Evolutionary conservation across 2,797 vertebrate genomes (phyloP).

Genomic region (Geotrypetes seraphini): DNA sequence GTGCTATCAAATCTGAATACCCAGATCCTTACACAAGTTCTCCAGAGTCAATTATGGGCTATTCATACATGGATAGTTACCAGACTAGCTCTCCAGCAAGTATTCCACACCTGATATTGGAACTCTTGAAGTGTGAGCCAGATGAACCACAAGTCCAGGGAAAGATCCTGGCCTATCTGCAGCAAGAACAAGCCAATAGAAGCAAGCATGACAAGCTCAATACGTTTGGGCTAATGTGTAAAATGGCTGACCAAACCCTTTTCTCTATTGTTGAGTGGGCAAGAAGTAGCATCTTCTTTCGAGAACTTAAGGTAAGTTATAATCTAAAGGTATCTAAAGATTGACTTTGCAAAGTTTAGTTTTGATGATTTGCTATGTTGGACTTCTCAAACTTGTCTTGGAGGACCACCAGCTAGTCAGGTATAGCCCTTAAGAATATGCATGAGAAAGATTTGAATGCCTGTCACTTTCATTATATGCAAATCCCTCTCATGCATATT

Average conservation of each 20-base stretch:
- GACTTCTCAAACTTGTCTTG: neutral
- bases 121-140: constrained; percentile 94
- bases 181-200: constrained; percentile 90
- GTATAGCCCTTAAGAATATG: neutral
- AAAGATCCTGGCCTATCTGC: constrained; percentile 87
- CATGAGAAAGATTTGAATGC: too few species aligned
- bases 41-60: constrained; percentile 93
- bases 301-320: constrained; percentile 87
- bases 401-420: neutral
- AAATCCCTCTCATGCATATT: too few species aligned
- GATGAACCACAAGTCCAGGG: constrained; percentile 94
- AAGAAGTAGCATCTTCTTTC: constrained; percentile 94
- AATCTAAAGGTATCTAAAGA: neutral
- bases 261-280: constrained; percentile 99
- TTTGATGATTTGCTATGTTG: neutral
- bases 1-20: constrained; percentile 97
- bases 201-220: constrained; percentile 93
- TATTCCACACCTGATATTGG: constrained; percentile 89
- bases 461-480: too few species aligned
- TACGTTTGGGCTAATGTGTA: constrained; percentile 96
- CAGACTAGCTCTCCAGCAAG: constrained; percentile 81
- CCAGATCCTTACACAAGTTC: constrained; percentile 94
- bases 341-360: neutral
- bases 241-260: constrained; percentile 97
- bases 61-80: constrained; percentile 84